Evolutionary conservation across 2,113 vertebrate genomes (phyloP).

Genomic region (Syngnathus floridae): DNA sequence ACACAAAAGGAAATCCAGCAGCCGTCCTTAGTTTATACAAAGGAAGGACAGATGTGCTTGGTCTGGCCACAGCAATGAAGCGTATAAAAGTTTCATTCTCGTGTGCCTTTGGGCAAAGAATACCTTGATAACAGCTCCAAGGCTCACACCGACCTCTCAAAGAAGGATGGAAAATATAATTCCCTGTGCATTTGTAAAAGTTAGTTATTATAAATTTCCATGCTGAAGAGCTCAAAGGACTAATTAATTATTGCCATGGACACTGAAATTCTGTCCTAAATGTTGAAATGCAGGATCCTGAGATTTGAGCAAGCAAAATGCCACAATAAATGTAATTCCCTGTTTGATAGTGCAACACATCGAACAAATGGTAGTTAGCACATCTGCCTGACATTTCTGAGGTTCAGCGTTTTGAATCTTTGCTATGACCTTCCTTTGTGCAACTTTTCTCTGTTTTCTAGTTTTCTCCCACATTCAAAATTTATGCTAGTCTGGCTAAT

Average conservation of each 20-base stretch:
- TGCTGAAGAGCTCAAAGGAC: background rate
- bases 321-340: background rate
- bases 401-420: background rate
- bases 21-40: background rate
- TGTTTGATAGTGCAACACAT: background rate
- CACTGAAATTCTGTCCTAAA: background rate
- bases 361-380: background rate
- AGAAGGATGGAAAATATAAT: constrained; percentile 22
- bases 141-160: constrained; percentile 21
- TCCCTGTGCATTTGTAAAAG: constrained; percentile 14
- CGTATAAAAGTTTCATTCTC: background rate
- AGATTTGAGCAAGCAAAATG: constrained; percentile 3
- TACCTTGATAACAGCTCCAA: background rate
- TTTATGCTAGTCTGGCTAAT: background rate
- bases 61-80: constrained; percentile 19
- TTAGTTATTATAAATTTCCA: constrained; percentile 3
- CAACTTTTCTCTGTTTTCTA: too few species aligned
- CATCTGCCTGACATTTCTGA: background rate
- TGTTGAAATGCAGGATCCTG: constrained; percentile 9
- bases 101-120: background rate
- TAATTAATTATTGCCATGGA: background rate
- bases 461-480: background rate
- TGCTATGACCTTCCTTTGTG: background rate
- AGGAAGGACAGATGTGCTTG: constrained; percentile 28
- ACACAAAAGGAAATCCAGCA: background rate